A percentile compares a stretch with the other conserved stretches of the same genome.
Evolutionary conservation across 2,888 invertebrate genomes (phyloP).

Genomic region (Leucoptera coffeella): DNA sequence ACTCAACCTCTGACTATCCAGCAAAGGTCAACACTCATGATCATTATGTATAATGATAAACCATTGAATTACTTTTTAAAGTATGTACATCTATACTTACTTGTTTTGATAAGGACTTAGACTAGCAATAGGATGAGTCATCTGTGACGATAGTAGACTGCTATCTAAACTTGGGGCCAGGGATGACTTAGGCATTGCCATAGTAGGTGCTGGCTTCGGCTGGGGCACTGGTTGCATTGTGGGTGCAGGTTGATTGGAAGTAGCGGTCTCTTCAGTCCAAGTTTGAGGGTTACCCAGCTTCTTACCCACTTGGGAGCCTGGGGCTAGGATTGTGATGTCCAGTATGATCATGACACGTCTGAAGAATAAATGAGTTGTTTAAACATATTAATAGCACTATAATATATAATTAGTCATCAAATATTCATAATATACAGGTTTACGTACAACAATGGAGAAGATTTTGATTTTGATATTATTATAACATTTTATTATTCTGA

Average conservation of each 20-base stretch:
- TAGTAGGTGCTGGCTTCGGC: conserved; percentile 9
- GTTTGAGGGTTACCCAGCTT: conserved; percentile 81
- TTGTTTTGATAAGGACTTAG: conserved; percentile 92
- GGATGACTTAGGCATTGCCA: conserved; percentile 9
- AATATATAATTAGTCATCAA: no score
- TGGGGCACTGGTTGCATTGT: conserved; percentile 14
- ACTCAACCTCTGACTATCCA: no score
- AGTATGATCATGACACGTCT: conserved; percentile 83
- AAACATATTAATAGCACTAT: no score
- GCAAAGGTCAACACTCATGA: no score
- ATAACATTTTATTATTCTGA: no score
- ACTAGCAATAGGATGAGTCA: conserved; percentile 72
- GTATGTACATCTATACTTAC: no score
- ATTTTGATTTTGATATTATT: no score
- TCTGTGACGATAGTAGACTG: conserved; percentile 36
- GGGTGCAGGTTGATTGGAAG: conserved; percentile 13
- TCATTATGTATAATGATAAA: no score
- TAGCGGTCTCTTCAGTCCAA: conserved; percentile 31
- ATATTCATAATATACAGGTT: no score
- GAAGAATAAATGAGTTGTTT: no score
- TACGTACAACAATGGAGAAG: no score
- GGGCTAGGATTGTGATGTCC: conserved; percentile 65
- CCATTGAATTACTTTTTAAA: no score
- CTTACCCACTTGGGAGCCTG: conserved; percentile 64
- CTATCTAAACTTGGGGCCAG: conserved; percentile 21